Base-by-base conservation (phyloP, 2,888 invertebrate species). In the Melitaea athalia region DNA sequence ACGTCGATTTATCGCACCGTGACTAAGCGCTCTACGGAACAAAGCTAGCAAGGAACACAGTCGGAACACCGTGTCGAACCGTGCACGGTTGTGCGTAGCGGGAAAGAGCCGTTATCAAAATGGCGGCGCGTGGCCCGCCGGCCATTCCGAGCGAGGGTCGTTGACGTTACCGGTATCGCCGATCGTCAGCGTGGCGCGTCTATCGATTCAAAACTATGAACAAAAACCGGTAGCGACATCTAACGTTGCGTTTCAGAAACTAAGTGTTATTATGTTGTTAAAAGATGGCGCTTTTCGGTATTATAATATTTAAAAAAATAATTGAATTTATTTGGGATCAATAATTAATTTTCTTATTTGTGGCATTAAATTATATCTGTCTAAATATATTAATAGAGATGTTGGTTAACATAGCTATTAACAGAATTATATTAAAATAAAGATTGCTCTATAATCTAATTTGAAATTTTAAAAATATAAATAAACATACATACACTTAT, bases 81-180 rank as follows among this genome's bases (percentile, higher is more conserved):
- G 64, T 47, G 69, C 64, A 59, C 70, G 70, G 59, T 50, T 61
- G 71, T 71, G 70, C 64, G 72, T 65, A 67, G 66, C 64, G 64
- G 60, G 69, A 71, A 83, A 80, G 80, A 80, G 84, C 87, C 86
- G 87, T 89, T 89, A 89, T 86, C 89, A 90, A 92, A 87, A 92
- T 92, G 91, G 81, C 90, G 87, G 81, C 85, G 83, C 81, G 79
- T 79, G 79, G 81, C 80, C 72, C 72, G 79, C 74, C 83, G 75
- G 81, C 79, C 81, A 79, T 80, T 80, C 80, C 76, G 75, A 75
- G 78, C 73, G 83, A 67, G 73, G 91, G 90, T 91, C 91, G 91
- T 89, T 91, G 91, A 90, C 91, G 90, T 70, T 47, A 42, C 81
- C 77, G 72, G 72, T 80, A 70, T 74, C 77, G 62, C 69, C 75